phyloP scores from a whole-genome alignment of 1,140 invertebrate species.

The Tetramorium alpestre region DNA sequence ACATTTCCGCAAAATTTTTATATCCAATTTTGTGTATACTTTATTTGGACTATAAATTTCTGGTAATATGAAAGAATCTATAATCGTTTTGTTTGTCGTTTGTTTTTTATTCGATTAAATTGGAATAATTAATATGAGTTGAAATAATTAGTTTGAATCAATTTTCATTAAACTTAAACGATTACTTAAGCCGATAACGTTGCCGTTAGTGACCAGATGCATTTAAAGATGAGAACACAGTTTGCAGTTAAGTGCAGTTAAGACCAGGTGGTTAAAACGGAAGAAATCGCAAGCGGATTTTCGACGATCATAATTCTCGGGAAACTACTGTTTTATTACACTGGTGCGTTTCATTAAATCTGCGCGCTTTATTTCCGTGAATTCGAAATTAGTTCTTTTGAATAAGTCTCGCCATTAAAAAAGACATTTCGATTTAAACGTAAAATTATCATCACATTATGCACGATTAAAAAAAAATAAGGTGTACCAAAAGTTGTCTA shows the following conservation, averaged over 20 bases:
- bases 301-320: constrained; percentile 41
- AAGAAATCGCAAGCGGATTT: constrained; percentile 47
- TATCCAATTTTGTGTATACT: background rate
- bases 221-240: constrained; percentile 27
- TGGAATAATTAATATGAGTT: background rate
- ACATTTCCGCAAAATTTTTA: constrained; percentile 11
- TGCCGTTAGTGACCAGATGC: constrained; percentile 15
- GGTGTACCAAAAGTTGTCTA: background rate
- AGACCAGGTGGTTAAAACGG: constrained; percentile 31
- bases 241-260: constrained; percentile 24
- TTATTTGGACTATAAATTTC: background rate
- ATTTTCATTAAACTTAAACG: constrained; percentile 27
- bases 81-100: background rate
- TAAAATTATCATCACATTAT: background rate
- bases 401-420: background rate
- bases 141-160: background rate
- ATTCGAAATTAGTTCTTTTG: constrained; percentile 20
- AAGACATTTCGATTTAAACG: background rate
- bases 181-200: constrained; percentile 7
- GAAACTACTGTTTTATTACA: constrained; percentile 41
- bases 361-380: background rate
- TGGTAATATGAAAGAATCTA: background rate
- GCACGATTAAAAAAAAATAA: background rate
- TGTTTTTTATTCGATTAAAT: background rate
- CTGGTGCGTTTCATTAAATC: constrained; percentile 50